Evolutionary conservation across 2,113 vertebrate species (phyloP), one percentile per base, ranked within the genome.

Genomic region (Entosphenus tridentatus): DNA sequence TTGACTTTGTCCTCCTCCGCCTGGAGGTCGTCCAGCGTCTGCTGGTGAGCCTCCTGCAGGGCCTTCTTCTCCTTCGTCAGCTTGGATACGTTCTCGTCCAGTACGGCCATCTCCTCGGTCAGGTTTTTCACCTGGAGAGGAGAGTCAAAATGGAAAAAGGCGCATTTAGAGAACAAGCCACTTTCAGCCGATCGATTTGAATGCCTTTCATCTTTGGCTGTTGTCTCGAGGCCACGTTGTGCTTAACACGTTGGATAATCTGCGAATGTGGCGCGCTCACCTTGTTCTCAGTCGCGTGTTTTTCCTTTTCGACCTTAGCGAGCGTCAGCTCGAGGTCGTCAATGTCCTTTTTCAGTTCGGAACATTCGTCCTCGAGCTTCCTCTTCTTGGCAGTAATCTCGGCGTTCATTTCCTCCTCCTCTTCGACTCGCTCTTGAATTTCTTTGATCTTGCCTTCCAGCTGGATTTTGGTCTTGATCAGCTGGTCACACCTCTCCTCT

Each of bases 31-130:
- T 86, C 84, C 1, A 86, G 77, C 0, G 79, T 82, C 80, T 86
- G 83, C 74, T 87, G 84, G 69, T 86, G 84, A 71, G 83, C 81
- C 76, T 87, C 84, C 74, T 86, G 83, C 71, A 87, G 80, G 72
- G 84, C 82, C 75, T 86, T 87, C 77, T 85, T 89, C 74, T 89
- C 86, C 69, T 88, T 89, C 68, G 77, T 75, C 72, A 87, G 69
- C 75, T 86, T 87, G 54, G 75, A 80, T 12, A 87, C 81, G 70
- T 57, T 76, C 71, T 83, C 82, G 68, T 86, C 84, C 71, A 81
- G 80, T 56, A 75, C 76, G 14, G 85, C 73, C 85, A 84, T 80
- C 69, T 84, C 82, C 10, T 83, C 82, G 0, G 80, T 84, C 2
- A 84, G 78, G 69, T 83, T 84, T 78, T 84, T 84, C 57, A 84